Base-by-base conservation (phyloP, 2,113 vertebrate species). In the Bos indicus region DNA sequence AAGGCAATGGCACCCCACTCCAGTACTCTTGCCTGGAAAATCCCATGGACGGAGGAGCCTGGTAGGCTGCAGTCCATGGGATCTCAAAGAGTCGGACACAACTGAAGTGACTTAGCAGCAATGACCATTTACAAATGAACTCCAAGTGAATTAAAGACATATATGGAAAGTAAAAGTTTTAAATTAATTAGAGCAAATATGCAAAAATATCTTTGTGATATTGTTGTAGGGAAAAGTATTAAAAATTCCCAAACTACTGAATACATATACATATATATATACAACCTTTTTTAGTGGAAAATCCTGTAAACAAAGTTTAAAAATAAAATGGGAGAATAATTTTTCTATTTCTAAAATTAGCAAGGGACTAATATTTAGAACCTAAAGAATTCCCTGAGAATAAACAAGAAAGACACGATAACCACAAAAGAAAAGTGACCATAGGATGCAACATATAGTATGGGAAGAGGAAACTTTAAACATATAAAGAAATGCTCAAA, bases 331-430 rank as follows among this genome's bases (percentile, higher is more conserved):
- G 4, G 26, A 86, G 25, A 62, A 80, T 1, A 74, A 57, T 56
- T 19, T 59, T 57, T 81, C 28, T 36, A 57, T 33, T 74, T 90
- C 11, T 67, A 52, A 59, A 92, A 82, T 26, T 46, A 51, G 12
- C 15, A 60, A 33, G 4, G 2, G 0, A 43, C 9, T 40, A 40
- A 83, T 67, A 54, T 19, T 6, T 92, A 89, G 51, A 95, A 82
- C 48, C 43, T 87, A 67, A 74, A 86, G 4, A 5, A 85, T 71
- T 91, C 85, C 3, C 25, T 92, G 48, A 64, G 87, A 62, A 52
- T 78, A 86, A 96, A 46, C 3, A 64, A 91, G 59, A 86, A 51
- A 80, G 81, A 62, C 23, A 25, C 33, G n/a, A 74, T 91, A 40
- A 43, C 26, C 23, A 51, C 19, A 21, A 30, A 56, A 71, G 2